These are phyloP conservation scores for Cyrtorhinus lividipennis DNA, from an alignment of 1,140 invertebrate species.

Conservation along the genomic window DNA sequence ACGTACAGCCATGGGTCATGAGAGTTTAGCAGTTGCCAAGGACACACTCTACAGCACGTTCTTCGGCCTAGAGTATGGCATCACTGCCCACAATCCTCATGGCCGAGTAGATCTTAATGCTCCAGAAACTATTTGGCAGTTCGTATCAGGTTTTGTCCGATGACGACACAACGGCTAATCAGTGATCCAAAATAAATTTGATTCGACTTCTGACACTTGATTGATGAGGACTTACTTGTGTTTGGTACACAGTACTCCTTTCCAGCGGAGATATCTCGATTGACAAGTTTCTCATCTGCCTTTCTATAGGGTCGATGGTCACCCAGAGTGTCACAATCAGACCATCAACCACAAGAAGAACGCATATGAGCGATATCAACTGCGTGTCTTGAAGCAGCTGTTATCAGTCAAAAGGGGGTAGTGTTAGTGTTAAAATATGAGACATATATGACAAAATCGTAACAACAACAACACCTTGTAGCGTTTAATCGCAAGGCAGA, in stretches of 20 bases:
- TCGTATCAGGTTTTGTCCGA: neutral
- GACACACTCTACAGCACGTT: neutral
- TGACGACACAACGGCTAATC: neutral
- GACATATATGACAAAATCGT: too few relatives aligned
- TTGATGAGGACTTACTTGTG: constrained; percentile 64
- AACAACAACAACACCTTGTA: too few relatives aligned
- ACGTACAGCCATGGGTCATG: neutral
- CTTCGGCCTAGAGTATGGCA: neutral
- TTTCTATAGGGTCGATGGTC: constrained; percentile 66
- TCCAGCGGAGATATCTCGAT: constrained; percentile 59
- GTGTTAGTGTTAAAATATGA: too few relatives aligned
- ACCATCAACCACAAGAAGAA: constrained; percentile 59
- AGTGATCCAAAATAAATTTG: neutral
- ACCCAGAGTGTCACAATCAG: constrained; percentile 67
- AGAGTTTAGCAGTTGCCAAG: neutral
- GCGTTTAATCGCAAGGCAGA: too few relatives aligned
- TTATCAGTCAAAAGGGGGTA: too few relatives aligned
- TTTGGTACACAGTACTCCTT: constrained; percentile 67
- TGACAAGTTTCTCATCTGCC: constrained; percentile 67
- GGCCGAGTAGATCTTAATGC: neutral
- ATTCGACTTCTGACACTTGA: too few relatives aligned
- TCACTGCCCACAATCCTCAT: neutral
- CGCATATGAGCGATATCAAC: constrained; percentile 61
- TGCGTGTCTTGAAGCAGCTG: constrained; percentile 71
- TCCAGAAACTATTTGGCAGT: neutral